Percentiles rank a stretch among this genome's conserved stretches.
Evolutionary conservation across 2,113 vertebrate species (phyloP).

Genomic region (Elephantulus edwardii): DNA sequence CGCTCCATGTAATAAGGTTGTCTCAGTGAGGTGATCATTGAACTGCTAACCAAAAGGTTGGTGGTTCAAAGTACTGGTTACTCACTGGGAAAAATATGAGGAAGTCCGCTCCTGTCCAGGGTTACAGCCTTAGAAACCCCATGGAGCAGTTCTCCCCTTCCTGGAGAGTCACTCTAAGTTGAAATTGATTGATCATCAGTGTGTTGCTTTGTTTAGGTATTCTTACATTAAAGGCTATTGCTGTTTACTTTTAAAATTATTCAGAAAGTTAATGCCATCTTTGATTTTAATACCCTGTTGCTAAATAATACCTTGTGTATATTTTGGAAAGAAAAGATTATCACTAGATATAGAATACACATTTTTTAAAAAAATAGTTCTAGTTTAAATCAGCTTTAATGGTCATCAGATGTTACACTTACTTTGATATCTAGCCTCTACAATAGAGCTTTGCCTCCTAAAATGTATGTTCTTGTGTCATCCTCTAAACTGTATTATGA

Average conservation of each 20-base stretch:
- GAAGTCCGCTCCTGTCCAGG: no score
- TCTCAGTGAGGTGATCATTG: no score
- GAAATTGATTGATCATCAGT: no score
- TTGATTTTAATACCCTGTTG: background rate
- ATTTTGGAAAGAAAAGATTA: background rate
- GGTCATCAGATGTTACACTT: background rate
- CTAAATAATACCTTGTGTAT: background rate
- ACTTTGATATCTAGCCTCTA: background rate
- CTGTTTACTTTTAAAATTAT: conserved; percentile 1
- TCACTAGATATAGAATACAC: conserved; percentile 4
- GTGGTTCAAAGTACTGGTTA: no score
- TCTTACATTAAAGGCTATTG: no score
- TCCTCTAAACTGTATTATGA: background rate
- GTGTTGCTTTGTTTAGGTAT: no score
- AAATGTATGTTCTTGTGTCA: background rate
- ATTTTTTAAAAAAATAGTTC: background rate
- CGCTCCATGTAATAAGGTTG: background rate
- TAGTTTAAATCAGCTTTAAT: background rate
- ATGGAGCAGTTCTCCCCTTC: no score
- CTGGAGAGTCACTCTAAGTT: no score
- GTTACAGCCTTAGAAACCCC: no score
- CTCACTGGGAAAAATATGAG: no score
- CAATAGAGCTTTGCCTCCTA: background rate
- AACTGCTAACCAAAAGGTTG: no score
- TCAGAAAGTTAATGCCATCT: conserved; percentile 5